Evolutionary conservation across 2,888 invertebrate genomes (phyloP).

Genomic region (Acleris holmiana): DNA sequence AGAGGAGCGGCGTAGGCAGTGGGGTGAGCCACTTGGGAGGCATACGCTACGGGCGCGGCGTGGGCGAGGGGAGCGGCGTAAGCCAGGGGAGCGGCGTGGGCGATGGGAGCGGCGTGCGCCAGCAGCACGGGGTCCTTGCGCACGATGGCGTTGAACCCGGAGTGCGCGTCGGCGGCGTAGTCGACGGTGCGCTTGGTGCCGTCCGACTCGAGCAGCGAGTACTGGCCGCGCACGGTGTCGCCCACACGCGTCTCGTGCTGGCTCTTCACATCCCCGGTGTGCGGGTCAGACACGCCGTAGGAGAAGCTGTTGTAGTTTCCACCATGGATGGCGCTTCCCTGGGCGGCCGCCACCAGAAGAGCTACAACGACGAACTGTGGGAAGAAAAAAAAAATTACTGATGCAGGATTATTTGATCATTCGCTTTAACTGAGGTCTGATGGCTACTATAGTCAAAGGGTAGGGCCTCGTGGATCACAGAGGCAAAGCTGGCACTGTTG

Average conservation of each 20-base stretch:
- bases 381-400: conserved; percentile 46
- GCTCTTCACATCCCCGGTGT: conserved; percentile 43
- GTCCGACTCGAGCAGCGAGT: conserved; percentile 68
- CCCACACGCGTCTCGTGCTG: conserved; percentile 80
- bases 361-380: conserved; percentile 47
- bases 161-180: conserved; percentile 53
- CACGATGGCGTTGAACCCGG: conserved; percentile 43
- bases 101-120: conserved; percentile 35
- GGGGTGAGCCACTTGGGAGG: conserved; percentile 29
- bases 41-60: conserved; percentile 49
- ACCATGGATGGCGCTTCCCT: conserved; percentile 40
- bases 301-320: conserved; percentile 42
- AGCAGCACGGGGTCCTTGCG: conserved; percentile 40
- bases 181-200: conserved; percentile 78
- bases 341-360: conserved; percentile 40
- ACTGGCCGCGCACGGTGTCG: conserved; percentile 68
- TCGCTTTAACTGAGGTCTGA: too few relatives aligned
- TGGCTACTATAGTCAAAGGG: too few relatives aligned
- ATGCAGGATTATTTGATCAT: too few relatives aligned
- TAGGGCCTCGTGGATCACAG: too few relatives aligned
- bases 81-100: conserved; percentile 41
- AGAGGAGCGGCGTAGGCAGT: conserved; percentile 39
- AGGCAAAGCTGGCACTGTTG: too few relatives aligned
- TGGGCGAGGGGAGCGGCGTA: conserved; percentile 42
- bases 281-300: conserved; percentile 42